These are phyloP conservation scores for Liparis tanakae DNA, from an alignment of 2,797 vertebrate species.

Conservation along the genomic window DNA sequence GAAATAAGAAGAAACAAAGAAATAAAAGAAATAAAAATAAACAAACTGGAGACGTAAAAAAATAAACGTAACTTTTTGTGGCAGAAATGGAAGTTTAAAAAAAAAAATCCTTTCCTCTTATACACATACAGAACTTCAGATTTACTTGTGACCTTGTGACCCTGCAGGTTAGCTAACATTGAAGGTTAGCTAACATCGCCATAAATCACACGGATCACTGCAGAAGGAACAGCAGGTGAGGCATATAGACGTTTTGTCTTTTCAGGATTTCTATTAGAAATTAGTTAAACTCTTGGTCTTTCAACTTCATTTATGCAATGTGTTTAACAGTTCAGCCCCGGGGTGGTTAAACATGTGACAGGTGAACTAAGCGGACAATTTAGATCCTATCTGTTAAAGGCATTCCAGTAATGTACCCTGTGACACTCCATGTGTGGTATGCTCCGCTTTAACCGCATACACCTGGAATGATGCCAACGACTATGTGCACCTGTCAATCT, in stretches of 20 bases:
- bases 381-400: slow-evolving; percentile 68
- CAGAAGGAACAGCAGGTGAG: background rate
- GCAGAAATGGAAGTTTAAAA: background rate
- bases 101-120: background rate
- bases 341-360: slow-evolving; percentile 66
- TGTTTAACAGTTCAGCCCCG: slow-evolving; percentile 18
- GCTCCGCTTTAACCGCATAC: background rate
- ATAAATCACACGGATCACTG: no score
- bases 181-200: background rate
- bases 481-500: slow-evolving; percentile 56
- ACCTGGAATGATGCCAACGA: slow-evolving; percentile 53
- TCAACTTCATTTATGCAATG: background rate
- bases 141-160: background rate
- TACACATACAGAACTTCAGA: background rate
- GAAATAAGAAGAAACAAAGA: background rate
- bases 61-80: background rate
- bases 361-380: slow-evolving; percentile 19
- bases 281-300: background rate
- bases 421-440: slow-evolving; percentile 49
- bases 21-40: background rate
- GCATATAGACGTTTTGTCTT: background rate
- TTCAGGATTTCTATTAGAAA: background rate
- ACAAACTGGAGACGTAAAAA: background rate
- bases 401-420: slow-evolving; percentile 60
- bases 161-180: background rate